Conservation (phyloP, 2,888 invertebrate genomes). For the Isotomurus palustris region DNA sequence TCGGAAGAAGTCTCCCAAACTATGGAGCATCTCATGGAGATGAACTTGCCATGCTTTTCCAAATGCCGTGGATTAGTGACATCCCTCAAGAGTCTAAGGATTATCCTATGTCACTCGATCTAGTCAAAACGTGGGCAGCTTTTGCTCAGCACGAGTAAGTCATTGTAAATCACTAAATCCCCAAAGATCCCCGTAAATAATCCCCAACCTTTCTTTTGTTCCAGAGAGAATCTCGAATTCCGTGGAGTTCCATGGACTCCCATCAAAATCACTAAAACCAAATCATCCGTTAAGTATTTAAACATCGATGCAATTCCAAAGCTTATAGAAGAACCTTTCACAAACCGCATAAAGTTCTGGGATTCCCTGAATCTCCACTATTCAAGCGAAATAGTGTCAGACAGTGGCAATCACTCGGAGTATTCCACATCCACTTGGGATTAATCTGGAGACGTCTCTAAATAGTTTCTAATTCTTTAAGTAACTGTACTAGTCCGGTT, state of each 20-base stretch:
- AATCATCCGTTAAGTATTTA: constrained; percentile 24
- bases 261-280: constrained; percentile 3
- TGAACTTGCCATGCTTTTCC: constrained; percentile 33
- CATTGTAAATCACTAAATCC: no score
- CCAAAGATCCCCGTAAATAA: no score
- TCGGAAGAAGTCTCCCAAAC: constrained; percentile 31
- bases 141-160: constrained; percentile 28
- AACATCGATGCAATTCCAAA: constrained; percentile 27
- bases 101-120: constrained; percentile 33
- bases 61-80: constrained; percentile 36
- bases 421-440: no score
- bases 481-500: no score
- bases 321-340: constrained; percentile 37
- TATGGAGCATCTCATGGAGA: constrained; percentile 38
- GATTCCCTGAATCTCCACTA: constrained; percentile 23
- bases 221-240: constrained; percentile 21
- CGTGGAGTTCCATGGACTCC: constrained; percentile 28
- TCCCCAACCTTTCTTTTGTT: no score
- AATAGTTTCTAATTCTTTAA: no score
- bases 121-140: constrained; percentile 34
- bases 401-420: no score
- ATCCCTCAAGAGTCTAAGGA: constrained; percentile 28
- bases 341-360: constrained; percentile 35
- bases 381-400: no score
- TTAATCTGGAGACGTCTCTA: no score